These are phyloP conservation scores for Drosophila tanythrix DNA, from an alignment of 2,888 invertebrate genomes.

Conservation along the genomic window DNA sequence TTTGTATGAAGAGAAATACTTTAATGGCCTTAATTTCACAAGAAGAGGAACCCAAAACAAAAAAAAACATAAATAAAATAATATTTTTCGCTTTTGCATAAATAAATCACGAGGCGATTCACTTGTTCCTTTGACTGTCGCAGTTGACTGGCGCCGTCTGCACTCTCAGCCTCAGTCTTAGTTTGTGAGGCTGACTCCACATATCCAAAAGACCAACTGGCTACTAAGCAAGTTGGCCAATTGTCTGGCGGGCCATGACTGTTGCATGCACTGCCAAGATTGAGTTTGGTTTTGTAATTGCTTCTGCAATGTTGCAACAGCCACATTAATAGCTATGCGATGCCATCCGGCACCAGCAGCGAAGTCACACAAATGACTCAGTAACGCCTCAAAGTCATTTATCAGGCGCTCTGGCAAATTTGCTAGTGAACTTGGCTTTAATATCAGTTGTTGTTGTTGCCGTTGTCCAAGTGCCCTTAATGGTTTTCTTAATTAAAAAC, in stretches of 20 bases:
- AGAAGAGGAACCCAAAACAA: constrained; percentile 13
- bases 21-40: constrained; percentile 75
- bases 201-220: constrained; percentile 25
- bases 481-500: constrained; percentile 81
- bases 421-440: constrained; percentile 43
- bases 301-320: constrained; percentile 56
- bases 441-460: constrained; percentile 13
- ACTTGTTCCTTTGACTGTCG: constrained; percentile 46
- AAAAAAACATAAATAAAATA: constrained; percentile 63
- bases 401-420: constrained; percentile 56
- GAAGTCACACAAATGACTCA: constrained; percentile 44
- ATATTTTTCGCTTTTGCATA: constrained; percentile 76
- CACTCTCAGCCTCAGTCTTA: constrained; percentile 3
- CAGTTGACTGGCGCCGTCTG: constrained; percentile 71
- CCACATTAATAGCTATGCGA: constrained; percentile 11
- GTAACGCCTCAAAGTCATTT: constrained; percentile 61
- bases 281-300: constrained; percentile 72
- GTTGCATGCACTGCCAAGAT: constrained; percentile 55
- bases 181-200: constrained; percentile 8
- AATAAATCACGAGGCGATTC: constrained; percentile 74
- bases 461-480: constrained; percentile 66
- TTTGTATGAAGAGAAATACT: constrained; percentile 40
- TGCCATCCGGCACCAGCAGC: constrained; percentile 29
- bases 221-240: constrained; percentile 65
- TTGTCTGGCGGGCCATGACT: constrained; percentile 64